Evolutionary conservation across 2,113 vertebrate genomes (phyloP).

Genomic region (Datnioides undecimradiatus): DNA sequence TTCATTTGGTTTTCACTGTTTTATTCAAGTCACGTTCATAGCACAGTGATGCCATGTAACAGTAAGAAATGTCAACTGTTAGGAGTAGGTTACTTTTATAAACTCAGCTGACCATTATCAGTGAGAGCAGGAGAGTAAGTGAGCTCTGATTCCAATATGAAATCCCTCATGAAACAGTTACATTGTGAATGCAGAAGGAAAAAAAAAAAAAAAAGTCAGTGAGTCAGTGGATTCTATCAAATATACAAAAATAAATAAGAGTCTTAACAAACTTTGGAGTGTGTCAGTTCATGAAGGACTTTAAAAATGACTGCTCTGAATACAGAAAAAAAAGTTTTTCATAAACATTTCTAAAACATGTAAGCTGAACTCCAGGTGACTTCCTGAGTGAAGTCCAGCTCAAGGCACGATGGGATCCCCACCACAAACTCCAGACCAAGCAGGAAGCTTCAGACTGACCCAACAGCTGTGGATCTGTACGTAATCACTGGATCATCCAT

Average conservation of each 20-base stretch:
- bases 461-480: not conserved
- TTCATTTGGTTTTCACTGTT: conserved; percentile 1
- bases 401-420: not conserved
- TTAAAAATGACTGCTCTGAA: not conserved
- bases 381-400: conserved; percentile 41
- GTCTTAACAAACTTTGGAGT: conserved; percentile 20
- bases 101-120: not conserved
- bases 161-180: conserved; percentile 9
- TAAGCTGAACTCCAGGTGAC: not conserved
- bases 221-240: not conserved
- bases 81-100: not conserved
- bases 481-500: not conserved
- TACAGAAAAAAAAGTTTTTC: conserved; percentile 14
- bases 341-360: not conserved
- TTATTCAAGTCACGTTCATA: conserved; percentile 33
- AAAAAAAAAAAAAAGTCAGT: not conserved
- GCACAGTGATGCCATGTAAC: not conserved
- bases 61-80: not conserved
- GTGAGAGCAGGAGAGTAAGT: not conserved
- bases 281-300: not conserved
- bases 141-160: conserved; percentile 16
- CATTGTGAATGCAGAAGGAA: not conserved
- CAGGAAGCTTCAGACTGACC: not conserved
- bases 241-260: conserved; percentile 43
- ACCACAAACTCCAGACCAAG: not conserved